Base-by-base conservation (phyloP, 2,888 invertebrate species). In the Meiosimyza platycephala region DNA sequence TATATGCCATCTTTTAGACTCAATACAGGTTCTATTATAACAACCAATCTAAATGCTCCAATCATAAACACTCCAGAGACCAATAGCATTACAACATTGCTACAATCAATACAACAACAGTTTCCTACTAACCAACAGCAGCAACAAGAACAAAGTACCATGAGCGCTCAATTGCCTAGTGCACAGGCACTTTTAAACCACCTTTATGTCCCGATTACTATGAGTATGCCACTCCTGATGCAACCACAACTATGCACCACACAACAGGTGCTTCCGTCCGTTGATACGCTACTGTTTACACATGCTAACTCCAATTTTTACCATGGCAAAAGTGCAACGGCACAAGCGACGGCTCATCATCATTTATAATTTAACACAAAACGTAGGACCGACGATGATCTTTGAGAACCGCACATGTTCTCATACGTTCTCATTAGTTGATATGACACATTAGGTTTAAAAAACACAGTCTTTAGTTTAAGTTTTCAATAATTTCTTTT, bases 181-280 rank as follows among this genome's bases (percentile, higher is more conserved):
- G 60, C 54, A 33, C 70, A 77, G 33, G 74, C 78, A 63, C 77
- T 79, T 40, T 73, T 78, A 7, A 80, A 79, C 48, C 78, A 78
- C 71, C 73, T 80, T 65, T 80, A 79, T 75, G 76, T 80, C 66
- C 79, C 79, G 50, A 71, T 78, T 63, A 72, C 77, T n/a, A 75
- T 84, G 12, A 82, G 80, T 72, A 80, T 82, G 76, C 82, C 84
- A 2, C 71, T 83, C 18, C 71, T 84, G 16, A 75, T 83, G 74
- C 80, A 81, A 72, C 79, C 81, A 67, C 73, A 62, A 16, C 40
- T 28, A 63, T 40, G 70, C 63, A 63, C 52, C 7, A 55, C 78
- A 6, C 85, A 82, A 75, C 84, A 86, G 80, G 82, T 81, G 77
- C 80, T 86, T 77, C 86, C 86, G 70, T 86, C 86, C 65, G 86